Conservation (phyloP, 2,797 vertebrate genomes). For the Lepilemur septentrionalis region DNA sequence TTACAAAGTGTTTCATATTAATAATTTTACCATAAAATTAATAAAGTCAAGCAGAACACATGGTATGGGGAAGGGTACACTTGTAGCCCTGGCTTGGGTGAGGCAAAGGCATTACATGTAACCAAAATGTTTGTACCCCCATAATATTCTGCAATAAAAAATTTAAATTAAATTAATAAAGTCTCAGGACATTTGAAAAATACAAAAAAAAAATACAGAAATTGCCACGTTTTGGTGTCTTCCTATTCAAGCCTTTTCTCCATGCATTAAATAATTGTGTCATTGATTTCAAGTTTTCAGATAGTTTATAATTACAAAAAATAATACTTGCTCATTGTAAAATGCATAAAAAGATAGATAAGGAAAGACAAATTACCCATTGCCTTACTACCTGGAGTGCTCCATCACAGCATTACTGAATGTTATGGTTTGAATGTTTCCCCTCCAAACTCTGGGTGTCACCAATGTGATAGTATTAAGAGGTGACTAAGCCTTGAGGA, state of each 20-base stretch:
- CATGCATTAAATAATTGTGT: neutral
- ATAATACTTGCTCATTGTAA: neutral
- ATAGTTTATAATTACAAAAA: conserved; percentile 29
- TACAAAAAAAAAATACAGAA: neutral
- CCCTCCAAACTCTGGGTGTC: neutral
- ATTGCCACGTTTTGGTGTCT: conserved; percentile 6
- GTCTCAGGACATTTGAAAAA: neutral
- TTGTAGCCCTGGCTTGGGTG: too few relatives aligned
- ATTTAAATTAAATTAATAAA: neutral
- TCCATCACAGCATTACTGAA: too few relatives aligned
- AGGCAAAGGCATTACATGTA: too few relatives aligned
- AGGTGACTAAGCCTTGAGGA: neutral
- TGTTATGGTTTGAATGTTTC: neutral
- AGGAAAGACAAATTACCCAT: neutral
- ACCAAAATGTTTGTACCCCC: too few relatives aligned
- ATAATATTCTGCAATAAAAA: too few relatives aligned
- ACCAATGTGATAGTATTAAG: neutral
- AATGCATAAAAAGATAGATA: neutral
- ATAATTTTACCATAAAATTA: conserved; percentile 26
- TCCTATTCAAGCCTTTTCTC: neutral
- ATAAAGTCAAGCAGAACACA: neutral
- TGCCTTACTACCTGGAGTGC: neutral
- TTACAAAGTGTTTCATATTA: conserved; percentile 22
- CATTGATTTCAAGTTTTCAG: conserved; percentile 24
- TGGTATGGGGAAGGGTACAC: neutral